Percentiles rank a stretch among this genome's conserved stretches.
Conservation (phyloP, 2,113 vertebrate species). For the Callipepla californica region DNA sequence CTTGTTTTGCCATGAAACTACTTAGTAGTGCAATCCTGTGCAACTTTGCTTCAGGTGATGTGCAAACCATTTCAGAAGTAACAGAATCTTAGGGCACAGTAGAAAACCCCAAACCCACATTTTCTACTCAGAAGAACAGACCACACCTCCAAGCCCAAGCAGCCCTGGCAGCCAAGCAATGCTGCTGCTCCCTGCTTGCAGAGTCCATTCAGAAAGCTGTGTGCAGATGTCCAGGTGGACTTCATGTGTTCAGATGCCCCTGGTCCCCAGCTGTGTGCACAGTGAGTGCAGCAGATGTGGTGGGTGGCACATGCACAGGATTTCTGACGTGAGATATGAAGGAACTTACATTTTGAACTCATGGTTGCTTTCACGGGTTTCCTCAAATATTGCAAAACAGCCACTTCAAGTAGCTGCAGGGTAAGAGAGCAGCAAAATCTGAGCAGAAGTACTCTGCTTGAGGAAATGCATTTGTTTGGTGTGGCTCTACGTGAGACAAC, state of each 20-base stretch:
- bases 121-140: fast-evolving
- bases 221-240: fast-evolving
- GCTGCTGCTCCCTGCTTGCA: background rate
- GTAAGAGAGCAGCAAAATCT: background rate
- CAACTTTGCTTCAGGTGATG: fast-evolving
- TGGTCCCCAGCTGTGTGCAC: fast-evolving
- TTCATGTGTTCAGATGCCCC: background rate
- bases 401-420: fast-evolving
- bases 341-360: fast-evolving
- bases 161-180: fast-evolving
- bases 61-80: background rate
- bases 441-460: background rate
- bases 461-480: background rate
- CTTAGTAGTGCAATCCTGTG: background rate
- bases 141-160: fast-evolving
- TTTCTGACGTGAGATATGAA: fast-evolving
- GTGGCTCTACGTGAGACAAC: fast-evolving
- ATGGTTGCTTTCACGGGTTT: background rate
- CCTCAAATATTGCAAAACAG: background rate
- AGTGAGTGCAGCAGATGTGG: fast-evolving
- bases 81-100: fast-evolving
- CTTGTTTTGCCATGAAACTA: background rate
- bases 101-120: background rate
- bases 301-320: fast-evolving
- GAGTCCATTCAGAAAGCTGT: fast-evolving